Evolutionary conservation across 2,797 vertebrate species (phyloP), one percentile per base, ranked within the genome.

Genomic region (Lates japonicus): DNA sequence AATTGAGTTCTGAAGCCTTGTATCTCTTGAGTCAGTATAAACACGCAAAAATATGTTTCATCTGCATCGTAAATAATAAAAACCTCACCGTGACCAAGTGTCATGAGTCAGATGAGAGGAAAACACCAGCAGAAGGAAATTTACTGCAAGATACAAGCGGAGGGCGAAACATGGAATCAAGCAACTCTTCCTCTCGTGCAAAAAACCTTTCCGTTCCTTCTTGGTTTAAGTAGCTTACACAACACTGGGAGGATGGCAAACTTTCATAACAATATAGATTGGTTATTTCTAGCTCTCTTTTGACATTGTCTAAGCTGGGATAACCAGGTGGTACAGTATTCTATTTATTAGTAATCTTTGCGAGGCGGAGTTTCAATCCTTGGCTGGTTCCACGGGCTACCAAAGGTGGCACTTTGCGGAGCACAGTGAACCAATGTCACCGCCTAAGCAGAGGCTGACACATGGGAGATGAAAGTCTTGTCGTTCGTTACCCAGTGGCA

Each of bases 381-480:
- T 7, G 2, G 59, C 69, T 1, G 89, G 74, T 83, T 88, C 81
- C 85, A 61, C 68, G 16, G 69, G 73, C 72, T 6, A 88, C 88
- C 88, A 70, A 58, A 82, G n/a, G 88, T 84, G 90, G 88, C 87
- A 86, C 87, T 90, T 76, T 84, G 90, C 83, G 85, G 89, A n/a
- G 84, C 88, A 89, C 89, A 48, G 75, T 94, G 94, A 93, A 88
- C 86, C 91, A n/a, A 84, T 93, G 92, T 94, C 91, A 83, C 66
- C 29, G 77, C n/a, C 92, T 94, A 95, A 94, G 90, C 90, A n/a
- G 78, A 90, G 92, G 87, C 73, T 91, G 94, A 95, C 94, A 91
- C 83, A 42, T 72, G 88, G 87, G 90, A 94, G 94, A 95, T 94
- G 93, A 94, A 93, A 95, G 92, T 91, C 87, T 88, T 94, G 94